A percentile compares a stretch with the other conserved stretches of the same genome.
Evolutionary conservation across 2,888 invertebrate genomes (phyloP).

Genomic region (Lasioglossum marginatum): DNA sequence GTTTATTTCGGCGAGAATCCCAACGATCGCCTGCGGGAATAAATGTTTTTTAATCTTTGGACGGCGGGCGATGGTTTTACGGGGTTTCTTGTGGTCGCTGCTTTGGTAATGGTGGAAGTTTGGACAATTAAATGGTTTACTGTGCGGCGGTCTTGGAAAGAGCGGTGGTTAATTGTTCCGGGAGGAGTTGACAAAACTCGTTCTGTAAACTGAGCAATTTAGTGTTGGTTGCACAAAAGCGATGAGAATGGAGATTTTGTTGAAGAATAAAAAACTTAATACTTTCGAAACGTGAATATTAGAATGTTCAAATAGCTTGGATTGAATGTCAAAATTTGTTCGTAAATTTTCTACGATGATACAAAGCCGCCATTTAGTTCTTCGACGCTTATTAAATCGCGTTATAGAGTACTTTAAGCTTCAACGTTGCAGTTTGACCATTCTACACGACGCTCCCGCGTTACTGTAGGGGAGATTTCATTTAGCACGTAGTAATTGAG

Average conservation of each 20-base stretch:
- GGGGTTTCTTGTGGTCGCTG: neutral
- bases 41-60: conserved; percentile 3
- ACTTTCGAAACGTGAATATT: neutral
- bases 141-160: neutral
- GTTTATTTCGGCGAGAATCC: neutral
- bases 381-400: neutral
- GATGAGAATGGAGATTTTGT: neutral
- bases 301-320: neutral
- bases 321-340: too few relatives aligned
- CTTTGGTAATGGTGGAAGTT: neutral
- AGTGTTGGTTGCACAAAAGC: neutral
- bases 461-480: conserved; percentile 18
- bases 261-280: neutral
- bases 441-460: neutral
- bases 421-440: neutral
- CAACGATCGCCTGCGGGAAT: neutral
- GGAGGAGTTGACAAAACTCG: neutral
- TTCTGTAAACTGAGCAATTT: neutral
- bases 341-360: neutral
- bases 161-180: neutral
- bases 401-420: neutral
- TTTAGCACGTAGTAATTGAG: conserved; percentile 37
- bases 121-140: neutral
- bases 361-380: neutral
- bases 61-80: neutral